These are phyloP conservation scores for Protobothrops mucrosquamatus DNA, from an alignment of 2,113 vertebrate genomes.

Conservation along the genomic window DNA sequence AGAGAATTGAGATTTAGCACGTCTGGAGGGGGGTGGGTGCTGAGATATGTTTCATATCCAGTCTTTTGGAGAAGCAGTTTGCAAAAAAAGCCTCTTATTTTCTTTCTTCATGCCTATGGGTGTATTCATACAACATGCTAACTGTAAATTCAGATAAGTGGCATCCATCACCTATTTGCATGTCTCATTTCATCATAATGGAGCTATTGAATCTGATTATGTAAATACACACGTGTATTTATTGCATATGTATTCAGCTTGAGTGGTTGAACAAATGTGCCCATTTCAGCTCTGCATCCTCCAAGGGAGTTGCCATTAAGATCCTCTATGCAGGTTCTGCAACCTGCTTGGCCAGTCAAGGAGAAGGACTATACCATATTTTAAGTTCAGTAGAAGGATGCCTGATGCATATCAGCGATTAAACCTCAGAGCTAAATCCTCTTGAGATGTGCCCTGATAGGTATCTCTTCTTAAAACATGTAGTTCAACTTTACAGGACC, in stretches of 20 bases:
- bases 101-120: not conserved
- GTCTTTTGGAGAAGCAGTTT: not conserved
- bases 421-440: not conserved
- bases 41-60: too few species aligned
- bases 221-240: not conserved
- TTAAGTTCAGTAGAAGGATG: not conserved
- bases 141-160: not conserved
- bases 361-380: not conserved
- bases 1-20: too few species aligned
- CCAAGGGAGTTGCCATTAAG: not conserved
- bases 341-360: not conserved
- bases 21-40: too few species aligned
- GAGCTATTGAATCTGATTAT: not conserved
- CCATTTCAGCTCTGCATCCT: not conserved
- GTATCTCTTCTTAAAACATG: not conserved
- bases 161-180: not conserved
- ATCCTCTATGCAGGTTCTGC: not conserved
- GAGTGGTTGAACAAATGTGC: not conserved
- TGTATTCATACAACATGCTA: not conserved
- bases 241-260: not conserved
- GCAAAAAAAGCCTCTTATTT: not conserved
- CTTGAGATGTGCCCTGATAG: not conserved
- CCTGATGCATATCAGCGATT: not conserved
- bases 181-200: not conserved
- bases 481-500: not conserved